Conservation (phyloP, 2,113 vertebrate genomes). For the Microtus montanus region DNA sequence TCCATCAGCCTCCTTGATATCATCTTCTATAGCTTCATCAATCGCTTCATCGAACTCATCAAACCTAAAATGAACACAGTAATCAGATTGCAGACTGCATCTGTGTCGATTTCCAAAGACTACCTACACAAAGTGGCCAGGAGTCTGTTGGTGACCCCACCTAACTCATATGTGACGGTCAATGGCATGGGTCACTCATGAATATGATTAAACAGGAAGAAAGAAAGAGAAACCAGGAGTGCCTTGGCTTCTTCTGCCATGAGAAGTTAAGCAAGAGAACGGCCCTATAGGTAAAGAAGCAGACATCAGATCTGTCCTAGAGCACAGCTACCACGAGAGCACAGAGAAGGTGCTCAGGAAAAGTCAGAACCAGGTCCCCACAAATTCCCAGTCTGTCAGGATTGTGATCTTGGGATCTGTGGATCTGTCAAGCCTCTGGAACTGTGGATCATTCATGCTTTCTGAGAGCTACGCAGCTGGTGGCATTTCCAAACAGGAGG, state of each 20-base stretch:
- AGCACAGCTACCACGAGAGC: not conserved
- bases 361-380: not conserved
- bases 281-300: no score
- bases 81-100: not conserved
- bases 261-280: not conserved
- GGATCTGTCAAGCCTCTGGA: not conserved
- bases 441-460: not conserved
- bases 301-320: not conserved
- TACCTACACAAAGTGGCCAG: not conserved
- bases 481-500: not conserved
- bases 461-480: not conserved
- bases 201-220: not conserved
- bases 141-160: not conserved
- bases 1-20: slow-evolving; percentile 92
- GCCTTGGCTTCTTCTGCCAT: not conserved
- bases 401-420: no score
- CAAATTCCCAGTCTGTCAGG: not conserved
- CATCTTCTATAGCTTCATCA: slow-evolving; percentile 98
- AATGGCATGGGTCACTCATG: no score
- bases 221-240: not conserved
- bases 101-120: slow-evolving; percentile 25
- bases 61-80: slow-evolving; percentile 88
- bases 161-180: not conserved
- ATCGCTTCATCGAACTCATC: slow-evolving; percentile 99
- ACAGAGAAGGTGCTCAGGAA: not conserved